Evolutionary conservation across 2,113 vertebrate species (phyloP).

Genomic region (Geococcyx californianus): DNA sequence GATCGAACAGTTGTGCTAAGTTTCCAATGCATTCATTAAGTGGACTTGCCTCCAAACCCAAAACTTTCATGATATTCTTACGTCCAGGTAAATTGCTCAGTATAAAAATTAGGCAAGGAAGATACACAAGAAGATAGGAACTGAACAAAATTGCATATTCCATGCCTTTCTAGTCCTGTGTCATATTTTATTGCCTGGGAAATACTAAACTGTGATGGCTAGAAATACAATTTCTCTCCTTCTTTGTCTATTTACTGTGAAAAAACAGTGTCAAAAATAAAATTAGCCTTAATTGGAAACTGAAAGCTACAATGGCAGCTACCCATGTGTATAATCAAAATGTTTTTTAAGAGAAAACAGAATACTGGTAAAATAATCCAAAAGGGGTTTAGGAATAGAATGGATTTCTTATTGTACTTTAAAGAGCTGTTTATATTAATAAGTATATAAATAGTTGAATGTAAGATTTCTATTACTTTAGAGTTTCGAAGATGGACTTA

Average conservation of each 20-base stretch:
- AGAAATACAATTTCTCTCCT: not conserved
- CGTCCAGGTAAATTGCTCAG: not conserved
- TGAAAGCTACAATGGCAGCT: not conserved
- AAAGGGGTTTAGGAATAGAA: not conserved
- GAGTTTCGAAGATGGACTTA: not conserved
- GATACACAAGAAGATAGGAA: not conserved
- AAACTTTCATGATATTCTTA: not conserved
- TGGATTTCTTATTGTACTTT: not conserved
- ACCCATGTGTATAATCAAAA: not conserved
- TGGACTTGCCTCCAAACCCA: not conserved
- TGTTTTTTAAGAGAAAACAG: not conserved
- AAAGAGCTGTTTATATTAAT: not conserved
- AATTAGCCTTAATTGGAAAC: not conserved
- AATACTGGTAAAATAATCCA: not conserved
- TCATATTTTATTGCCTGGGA: not conserved
- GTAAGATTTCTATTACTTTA: not conserved
- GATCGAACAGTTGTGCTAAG: not conserved
- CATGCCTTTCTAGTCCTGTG: not conserved
- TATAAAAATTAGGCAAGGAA: not conserved
- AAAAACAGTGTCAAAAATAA: not conserved
- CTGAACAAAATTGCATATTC: not conserved
- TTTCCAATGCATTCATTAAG: not conserved
- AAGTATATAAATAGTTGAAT: not conserved
- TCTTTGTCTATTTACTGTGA: not conserved
- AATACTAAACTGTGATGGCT: not conserved